Evolutionary conservation across 2,113 vertebrate species (phyloP).

Genomic region (Perca schrenkii): DNA sequence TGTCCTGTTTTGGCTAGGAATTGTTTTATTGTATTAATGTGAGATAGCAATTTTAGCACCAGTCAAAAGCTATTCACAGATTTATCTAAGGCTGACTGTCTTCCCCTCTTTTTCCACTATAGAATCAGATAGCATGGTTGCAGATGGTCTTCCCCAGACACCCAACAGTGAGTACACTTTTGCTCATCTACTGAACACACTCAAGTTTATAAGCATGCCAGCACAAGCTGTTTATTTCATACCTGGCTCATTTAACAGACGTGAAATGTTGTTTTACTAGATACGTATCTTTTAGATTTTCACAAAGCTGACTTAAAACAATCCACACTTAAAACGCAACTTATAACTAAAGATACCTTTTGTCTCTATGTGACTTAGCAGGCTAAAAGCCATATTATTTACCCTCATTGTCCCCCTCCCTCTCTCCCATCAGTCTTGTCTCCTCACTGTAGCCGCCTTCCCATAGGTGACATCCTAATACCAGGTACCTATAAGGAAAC

Average conservation of each 20-base stretch:
- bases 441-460: neutral
- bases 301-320: neutral
- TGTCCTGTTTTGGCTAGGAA: constrained; percentile 16
- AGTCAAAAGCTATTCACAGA: constrained; percentile 6
- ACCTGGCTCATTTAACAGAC: constrained; percentile 25
- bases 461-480: constrained; percentile 23
- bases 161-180: constrained; percentile 77
- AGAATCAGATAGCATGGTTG: constrained; percentile 81
- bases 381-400: constrained; percentile 1
- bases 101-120: neutral
- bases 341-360: neutral
- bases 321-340: neutral
- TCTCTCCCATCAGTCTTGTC: constrained; percentile 12
- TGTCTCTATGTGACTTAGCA: constrained; percentile 9
- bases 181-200: constrained; percentile 11
- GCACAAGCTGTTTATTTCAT: constrained; percentile 21
- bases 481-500: constrained; percentile 6
- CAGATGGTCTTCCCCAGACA: constrained; percentile 71
- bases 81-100: neutral
- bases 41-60: neutral
- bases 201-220: constrained; percentile 8
- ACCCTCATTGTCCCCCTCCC: neutral
- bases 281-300: neutral
- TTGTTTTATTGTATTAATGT: constrained; percentile 24
- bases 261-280: constrained; percentile 5